Evolutionary conservation across 2,888 invertebrate genomes (phyloP), one percentile per base, ranked within the genome.

Genomic region (Andrena haemorrhoa): DNA sequence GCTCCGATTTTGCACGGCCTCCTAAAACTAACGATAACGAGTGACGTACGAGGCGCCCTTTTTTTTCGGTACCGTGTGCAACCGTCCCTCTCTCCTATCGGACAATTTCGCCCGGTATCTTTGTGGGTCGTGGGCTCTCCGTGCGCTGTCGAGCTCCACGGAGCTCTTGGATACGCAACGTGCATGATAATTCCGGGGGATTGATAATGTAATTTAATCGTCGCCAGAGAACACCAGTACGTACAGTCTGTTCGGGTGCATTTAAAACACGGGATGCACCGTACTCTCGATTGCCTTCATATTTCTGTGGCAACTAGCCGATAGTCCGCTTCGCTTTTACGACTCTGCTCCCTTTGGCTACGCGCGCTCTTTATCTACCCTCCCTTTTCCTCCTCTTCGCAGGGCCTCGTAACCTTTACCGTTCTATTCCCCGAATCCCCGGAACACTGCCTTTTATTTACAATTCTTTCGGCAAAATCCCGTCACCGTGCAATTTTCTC

Each of bases 1-100:
- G 63, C 47, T 75, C 82, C 82, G 82, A 76, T 82, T 82, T 82
- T 75, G 58, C 63, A 51, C 51, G 77, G 58, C 51, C 75, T 74
- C 70, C 86, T 74, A 81, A 84, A 86, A 77, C 66, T 71, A 78
- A 74, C 84, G 85, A 86, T 86, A 86, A 86, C 86, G 73, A 74
- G 75, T 86, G 86, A 86, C 86, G 66, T 81, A 86, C 84, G 85
- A 77, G 83, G 31, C 33, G 41, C 41, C 41, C 41, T 2, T 60
- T 65, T 79, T 85, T 75, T 69, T 73, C 66, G 26, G 41, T 41
- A 41, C 51, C 64, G n/a, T 16, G 20, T 12, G 29, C 3, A 10
- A 16, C n/a, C 12, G 10, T 29, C 20, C 10, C 72, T 51, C 51
- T 66, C 75, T 20, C 53, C 23, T 82, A 70, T 65, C 75, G 69